These are phyloP conservation scores for Catalaphyllia jardinei DNA, from an alignment of 64 coral and sea anemone species.

Conservation along the genomic window DNA sequence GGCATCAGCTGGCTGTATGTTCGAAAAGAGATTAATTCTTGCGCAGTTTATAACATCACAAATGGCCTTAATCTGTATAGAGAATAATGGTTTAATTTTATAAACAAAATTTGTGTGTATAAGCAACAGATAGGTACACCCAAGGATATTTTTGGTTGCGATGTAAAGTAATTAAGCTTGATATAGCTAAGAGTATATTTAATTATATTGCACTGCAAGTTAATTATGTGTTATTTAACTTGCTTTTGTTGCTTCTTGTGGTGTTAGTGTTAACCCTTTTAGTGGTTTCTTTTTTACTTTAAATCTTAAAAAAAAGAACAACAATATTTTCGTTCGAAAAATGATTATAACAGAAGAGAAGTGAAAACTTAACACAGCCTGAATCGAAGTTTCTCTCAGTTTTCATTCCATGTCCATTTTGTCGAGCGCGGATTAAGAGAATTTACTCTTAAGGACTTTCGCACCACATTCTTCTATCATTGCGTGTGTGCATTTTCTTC, in stretches of 20 bases:
- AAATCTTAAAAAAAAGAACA: no score
- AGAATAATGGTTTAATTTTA: slow-evolving; percentile 4
- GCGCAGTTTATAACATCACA: neutral
- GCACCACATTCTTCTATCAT: no score
- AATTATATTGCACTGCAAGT: neutral
- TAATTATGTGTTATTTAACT: neutral
- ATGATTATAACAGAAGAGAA: no score
- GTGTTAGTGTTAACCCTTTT: neutral
- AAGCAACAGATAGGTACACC: neutral
- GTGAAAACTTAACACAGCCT: no score
- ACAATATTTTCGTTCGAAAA: no score
- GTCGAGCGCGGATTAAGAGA: no score
- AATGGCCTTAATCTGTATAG: slow-evolving; percentile 9
- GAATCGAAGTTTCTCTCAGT: no score
- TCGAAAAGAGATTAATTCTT: neutral
- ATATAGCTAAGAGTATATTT: slow-evolving; percentile 24
- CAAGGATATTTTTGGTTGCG: slow-evolving; percentile 37
- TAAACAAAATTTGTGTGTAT: neutral
- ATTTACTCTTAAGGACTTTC: no score
- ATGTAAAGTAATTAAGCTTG: neutral
- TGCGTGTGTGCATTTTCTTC: no score
- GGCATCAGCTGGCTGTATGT: slow-evolving; percentile 26
- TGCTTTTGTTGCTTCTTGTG: neutral
- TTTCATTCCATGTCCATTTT: no score
- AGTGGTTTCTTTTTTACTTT: no score